Evolutionary conservation across 2,113 vertebrate genomes (phyloP).

Genomic region (Cheilinus undulatus): DNA sequence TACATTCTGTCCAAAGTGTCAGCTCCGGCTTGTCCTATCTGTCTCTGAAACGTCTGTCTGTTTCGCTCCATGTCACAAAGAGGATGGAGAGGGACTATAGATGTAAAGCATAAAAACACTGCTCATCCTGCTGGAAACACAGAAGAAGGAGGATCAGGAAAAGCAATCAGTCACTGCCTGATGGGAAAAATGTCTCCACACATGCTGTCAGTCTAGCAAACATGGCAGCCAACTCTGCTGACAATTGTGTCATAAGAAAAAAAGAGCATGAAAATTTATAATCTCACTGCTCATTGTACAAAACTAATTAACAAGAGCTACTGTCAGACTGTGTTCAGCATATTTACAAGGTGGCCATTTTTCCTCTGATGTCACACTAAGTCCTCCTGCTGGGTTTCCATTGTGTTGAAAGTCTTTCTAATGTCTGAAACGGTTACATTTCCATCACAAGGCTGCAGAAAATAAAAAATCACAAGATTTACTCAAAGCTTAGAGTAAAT

Average conservation of each 20-base stretch:
- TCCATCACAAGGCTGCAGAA: too few relatives aligned
- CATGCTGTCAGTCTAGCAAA: constrained; percentile 25
- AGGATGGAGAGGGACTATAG: constrained; percentile 29
- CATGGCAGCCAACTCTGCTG: constrained; percentile 34
- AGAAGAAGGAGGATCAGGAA: constrained; percentile 32
- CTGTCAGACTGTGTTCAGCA: constrained; percentile 2
- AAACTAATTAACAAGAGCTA: constrained; percentile 1
- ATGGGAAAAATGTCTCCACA: constrained; percentile 42
- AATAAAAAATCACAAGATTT: too few relatives aligned
- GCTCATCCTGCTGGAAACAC: constrained; percentile 40
- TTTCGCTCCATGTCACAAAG: constrained; percentile 40
- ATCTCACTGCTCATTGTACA: constrained; percentile 35
- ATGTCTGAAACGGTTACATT: background rate
- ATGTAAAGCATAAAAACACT: constrained; percentile 34
- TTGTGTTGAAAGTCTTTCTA: background rate
- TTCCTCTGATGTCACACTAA: background rate
- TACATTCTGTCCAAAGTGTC: constrained; percentile 67
- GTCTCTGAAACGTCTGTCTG: constrained; percentile 53
- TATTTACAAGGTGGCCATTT: background rate
- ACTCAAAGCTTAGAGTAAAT: too few relatives aligned
- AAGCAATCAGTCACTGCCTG: constrained; percentile 19
- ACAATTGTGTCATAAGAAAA: constrained; percentile 29
- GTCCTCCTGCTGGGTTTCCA: too few relatives aligned
- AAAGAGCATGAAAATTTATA: constrained; percentile 33
- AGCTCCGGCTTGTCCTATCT: constrained; percentile 36